Conservation (phyloP, 1,140 invertebrate species). For the Subanguina moxae region DNA sequence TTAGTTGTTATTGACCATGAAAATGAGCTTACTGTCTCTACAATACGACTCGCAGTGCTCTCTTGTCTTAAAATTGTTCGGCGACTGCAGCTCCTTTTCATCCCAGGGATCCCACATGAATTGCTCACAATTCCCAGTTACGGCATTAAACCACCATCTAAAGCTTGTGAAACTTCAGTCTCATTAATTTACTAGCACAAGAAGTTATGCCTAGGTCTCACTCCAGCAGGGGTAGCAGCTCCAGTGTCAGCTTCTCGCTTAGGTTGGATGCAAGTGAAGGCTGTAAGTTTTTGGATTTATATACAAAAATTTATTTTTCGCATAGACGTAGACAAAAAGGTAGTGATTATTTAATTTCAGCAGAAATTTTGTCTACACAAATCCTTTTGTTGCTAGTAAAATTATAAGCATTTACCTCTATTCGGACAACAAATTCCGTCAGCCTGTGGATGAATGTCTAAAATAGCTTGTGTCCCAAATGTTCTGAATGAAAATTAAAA, state of each 20-base stretch:
- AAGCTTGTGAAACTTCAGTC: no score
- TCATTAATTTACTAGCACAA: no score
- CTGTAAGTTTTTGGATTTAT: constrained; percentile 33
- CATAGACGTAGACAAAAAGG: no score
- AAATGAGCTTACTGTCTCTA: constrained; percentile 49
- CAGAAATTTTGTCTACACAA: no score
- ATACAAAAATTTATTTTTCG: no score
- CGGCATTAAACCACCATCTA: constrained; percentile 54
- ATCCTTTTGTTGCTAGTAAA: no score
- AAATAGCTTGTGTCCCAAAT: neutral
- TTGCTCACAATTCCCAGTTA: constrained; percentile 57
- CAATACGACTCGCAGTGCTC: constrained; percentile 58
- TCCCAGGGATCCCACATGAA: constrained; percentile 60
- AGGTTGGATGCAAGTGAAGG: constrained; percentile 58
- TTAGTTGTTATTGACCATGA: constrained; percentile 17
- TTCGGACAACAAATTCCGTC: constrained; percentile 57
- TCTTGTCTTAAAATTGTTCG: constrained; percentile 58
- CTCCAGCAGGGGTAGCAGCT: constrained; percentile 53
- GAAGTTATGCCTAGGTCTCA: constrained; percentile 41
- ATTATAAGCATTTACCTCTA: no score
- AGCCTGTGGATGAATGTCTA: constrained; percentile 51
- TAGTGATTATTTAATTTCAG: no score
- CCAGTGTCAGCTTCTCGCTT: constrained; percentile 57
- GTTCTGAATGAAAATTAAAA: no score
- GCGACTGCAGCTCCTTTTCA: constrained; percentile 56